Conservation (phyloP, 2,113 vertebrate genomes). For the Onychostruthus taczanowskii region DNA sequence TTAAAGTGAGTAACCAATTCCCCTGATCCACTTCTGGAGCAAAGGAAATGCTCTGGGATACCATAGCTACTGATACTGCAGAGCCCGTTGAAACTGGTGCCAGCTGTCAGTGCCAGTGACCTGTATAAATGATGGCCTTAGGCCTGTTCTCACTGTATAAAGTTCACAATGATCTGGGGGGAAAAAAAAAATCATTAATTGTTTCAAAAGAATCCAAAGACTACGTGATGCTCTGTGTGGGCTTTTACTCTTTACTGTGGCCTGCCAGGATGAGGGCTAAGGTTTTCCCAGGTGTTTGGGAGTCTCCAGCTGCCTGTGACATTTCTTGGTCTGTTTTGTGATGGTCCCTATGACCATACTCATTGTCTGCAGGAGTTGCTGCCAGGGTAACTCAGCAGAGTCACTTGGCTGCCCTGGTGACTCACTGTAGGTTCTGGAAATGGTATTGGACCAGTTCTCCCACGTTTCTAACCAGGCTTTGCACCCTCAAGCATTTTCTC, state of each 20-base stretch:
- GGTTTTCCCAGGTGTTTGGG: background rate
- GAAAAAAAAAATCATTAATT: background rate
- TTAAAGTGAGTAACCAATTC: background rate
- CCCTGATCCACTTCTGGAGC: background rate
- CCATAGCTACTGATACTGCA: background rate
- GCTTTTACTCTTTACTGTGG: background rate
- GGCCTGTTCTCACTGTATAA: background rate
- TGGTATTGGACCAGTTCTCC: background rate
- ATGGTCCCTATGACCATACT: rapidly evolving
- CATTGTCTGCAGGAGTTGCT: background rate
- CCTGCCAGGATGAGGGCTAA: background rate
- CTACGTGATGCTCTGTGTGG: background rate
- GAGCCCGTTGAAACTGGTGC: background rate
- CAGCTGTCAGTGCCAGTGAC: background rate
- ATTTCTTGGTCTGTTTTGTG: background rate
- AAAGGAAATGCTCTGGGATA: background rate
- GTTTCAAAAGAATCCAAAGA: background rate
- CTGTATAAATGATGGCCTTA: background rate
- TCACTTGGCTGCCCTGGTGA: background rate
- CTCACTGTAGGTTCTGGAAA: background rate
- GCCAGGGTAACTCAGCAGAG: background rate
- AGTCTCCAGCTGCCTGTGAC: background rate
- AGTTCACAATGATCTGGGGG: background rate
- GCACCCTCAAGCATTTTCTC: background rate
- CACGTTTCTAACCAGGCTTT: background rate